Evolutionary conservation across 2,888 invertebrate genomes (phyloP), one percentile per base, ranked within the genome.

Genomic region (Euproctis similis): DNA sequence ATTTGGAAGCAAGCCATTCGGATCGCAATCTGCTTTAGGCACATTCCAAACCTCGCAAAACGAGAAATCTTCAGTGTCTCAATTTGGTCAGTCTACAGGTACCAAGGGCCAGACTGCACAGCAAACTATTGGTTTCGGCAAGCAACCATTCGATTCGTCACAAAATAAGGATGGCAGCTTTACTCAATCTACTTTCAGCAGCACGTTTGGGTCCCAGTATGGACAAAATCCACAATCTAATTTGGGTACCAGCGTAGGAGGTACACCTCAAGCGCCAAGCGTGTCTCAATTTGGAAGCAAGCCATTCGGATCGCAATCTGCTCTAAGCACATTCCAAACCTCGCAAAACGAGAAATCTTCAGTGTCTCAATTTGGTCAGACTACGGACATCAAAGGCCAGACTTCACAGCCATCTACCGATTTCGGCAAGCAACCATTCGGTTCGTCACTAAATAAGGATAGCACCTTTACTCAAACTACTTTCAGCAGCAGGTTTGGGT

Each of bases 81-180:
- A 18, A 8, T 18, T 18, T 8, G 18, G 18, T 3, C 18, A 18
- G n/a, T 8, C 6, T 7, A 18, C 18, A 18, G 18, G 18, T 7
- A 18, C n/a, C 8, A 18, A 18, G 7, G 18, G 18, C 2, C 18
- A 18, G 18, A 6, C 6, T 2, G 8, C 18, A 18, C 2, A 2
- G 6, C n/a, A n/a, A n/a, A n/a, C n/a, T n/a, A n/a, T n/a, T n/a
- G 8, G 3, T 3, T 26, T 24, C 5, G 29, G 16, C 11, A 31
- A 31, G 12, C 28, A 45, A 13, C 24, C 32, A 0, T 8, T 9
- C 8, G 17, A 7, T 4, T 5, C 17, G n/a, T 8, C 16, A 6
- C 28, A 28, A 17, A 17, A 11, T 19, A 29, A 7, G 6, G 9
- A 10, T 20, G 8, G 3, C 6, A 8, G 9, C 3, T 9, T 9